These are phyloP conservation scores for Lepidothrix coronata DNA, from an alignment of 2,113 vertebrate species.

Conservation along the genomic window DNA sequence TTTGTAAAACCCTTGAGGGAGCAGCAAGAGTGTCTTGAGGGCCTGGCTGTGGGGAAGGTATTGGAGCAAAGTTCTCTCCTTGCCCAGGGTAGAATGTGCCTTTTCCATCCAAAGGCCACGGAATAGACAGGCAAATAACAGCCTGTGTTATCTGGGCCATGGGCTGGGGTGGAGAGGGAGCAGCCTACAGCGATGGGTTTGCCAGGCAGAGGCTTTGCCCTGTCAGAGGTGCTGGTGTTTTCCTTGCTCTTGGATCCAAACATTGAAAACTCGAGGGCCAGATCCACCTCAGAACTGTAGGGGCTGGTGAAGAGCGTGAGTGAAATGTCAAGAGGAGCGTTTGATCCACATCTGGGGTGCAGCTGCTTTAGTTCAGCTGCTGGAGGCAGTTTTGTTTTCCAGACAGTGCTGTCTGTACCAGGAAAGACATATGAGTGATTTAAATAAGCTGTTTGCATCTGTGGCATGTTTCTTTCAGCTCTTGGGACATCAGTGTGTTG, in stretches of 20 bases:
- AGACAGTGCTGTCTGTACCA: neutral
- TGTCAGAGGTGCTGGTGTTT: neutral
- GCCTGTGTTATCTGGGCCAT: fast-evolving
- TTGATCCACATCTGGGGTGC: neutral
- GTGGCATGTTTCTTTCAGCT: neutral
- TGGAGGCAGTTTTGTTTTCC: neutral
- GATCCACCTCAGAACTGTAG: neutral
- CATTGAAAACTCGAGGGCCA: fast-evolving
- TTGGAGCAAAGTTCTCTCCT: neutral
- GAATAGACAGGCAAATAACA: neutral
- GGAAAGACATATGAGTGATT: neutral
- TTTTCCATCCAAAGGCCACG: neutral
- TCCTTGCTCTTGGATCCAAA: neutral
- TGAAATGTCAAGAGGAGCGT: neutral
- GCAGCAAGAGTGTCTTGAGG: neutral
- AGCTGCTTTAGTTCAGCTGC: neutral
- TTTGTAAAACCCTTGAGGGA: neutral
- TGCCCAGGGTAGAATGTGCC: fast-evolving
- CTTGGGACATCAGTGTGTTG: neutral
- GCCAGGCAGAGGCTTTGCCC: neutral
- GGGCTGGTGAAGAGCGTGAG: neutral
- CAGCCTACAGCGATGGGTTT: neutral
- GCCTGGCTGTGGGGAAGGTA: neutral
- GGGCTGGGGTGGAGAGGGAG: neutral
- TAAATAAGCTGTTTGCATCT: neutral